These are phyloP conservation scores for Mimachlamys varia DNA, from an alignment of 2,888 invertebrate species.

Conservation along the genomic window DNA sequence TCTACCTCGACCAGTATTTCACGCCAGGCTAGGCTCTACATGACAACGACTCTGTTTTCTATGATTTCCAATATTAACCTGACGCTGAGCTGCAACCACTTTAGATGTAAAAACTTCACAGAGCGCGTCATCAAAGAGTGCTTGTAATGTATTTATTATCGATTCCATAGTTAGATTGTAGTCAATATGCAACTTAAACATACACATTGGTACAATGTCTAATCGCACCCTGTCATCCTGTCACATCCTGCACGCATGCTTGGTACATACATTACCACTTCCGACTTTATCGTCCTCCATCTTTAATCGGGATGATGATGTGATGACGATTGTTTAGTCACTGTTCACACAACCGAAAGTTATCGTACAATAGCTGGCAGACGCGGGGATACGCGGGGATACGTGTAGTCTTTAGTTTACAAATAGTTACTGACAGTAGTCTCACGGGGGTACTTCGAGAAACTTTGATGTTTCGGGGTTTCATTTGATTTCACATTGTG, in stretches of 20 bases:
- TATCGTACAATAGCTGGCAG: not conserved
- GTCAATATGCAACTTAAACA: conserved; percentile 28
- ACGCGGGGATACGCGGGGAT: not conserved
- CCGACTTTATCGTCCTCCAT: not conserved
- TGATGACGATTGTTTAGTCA: not conserved
- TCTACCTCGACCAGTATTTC: not conserved
- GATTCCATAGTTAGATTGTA: not conserved
- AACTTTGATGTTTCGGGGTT: conserved; percentile 16
- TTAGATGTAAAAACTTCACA: not conserved
- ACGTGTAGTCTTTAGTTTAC: not conserved
- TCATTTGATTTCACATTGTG: not conserved
- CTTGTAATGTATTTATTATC: not conserved
- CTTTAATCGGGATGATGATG: not conserved
- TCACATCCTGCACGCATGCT: not conserved
- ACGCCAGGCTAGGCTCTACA: not conserved
- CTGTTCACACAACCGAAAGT: not conserved
- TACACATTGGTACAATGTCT: not conserved
- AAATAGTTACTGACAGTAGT: conserved; percentile 18
- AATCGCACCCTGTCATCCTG: not conserved
- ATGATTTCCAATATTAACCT: not conserved
- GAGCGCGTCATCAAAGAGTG: conserved; percentile 17
- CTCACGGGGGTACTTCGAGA: not conserved
- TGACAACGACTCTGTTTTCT: conserved; percentile 15
- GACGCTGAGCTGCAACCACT: not conserved
- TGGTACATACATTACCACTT: not conserved